These are phyloP conservation scores for Oxyteleia sp. DNA, from an alignment of 2,888 invertebrate genomes.

Conservation along the genomic window DNA sequence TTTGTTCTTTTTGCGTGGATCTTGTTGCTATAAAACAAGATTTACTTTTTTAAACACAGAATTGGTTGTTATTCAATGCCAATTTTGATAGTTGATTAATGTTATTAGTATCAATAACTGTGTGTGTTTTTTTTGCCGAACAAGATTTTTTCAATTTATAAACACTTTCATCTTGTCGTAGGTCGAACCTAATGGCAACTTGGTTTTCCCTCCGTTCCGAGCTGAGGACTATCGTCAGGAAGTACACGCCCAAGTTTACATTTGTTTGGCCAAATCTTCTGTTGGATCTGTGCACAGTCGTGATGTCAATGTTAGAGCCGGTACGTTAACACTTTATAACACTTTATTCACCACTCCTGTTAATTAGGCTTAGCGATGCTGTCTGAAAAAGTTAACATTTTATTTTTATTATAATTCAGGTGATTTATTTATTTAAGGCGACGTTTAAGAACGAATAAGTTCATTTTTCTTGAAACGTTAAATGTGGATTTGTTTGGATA, in stretches of 20 bases:
- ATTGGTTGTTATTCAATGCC: too few relatives aligned
- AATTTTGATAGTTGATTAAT: too few relatives aligned
- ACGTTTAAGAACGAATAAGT: neutral
- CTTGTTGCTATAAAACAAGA: too few relatives aligned
- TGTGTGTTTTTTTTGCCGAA: too few relatives aligned
- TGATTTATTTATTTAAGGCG: constrained; percentile 1
- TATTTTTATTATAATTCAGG: too few relatives aligned
- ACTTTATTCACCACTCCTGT: constrained; percentile 20
- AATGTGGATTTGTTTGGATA: too few relatives aligned
- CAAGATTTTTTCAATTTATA: neutral
- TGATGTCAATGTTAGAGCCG: constrained; percentile 97
- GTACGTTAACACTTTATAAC: constrained; percentile 89
- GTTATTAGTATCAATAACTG: too few relatives aligned
- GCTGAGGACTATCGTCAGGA: constrained; percentile 97
- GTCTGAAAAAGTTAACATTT: constrained; percentile 4
- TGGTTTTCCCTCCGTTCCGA: constrained; percentile 97
- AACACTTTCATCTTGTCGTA: constrained; percentile 81
- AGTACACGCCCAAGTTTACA: constrained; percentile 97
- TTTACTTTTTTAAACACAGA: too few relatives aligned
- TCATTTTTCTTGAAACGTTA: too few relatives aligned
- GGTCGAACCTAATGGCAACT: constrained; percentile 96
- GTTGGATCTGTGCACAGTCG: constrained; percentile 97
- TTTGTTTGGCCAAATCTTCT: constrained; percentile 95
- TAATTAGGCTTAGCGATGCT: constrained; percentile 16
- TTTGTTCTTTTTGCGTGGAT: too few relatives aligned